Evolutionary conservation across 2,888 invertebrate species (phyloP).

Genomic region (Diaphora mendica): DNA sequence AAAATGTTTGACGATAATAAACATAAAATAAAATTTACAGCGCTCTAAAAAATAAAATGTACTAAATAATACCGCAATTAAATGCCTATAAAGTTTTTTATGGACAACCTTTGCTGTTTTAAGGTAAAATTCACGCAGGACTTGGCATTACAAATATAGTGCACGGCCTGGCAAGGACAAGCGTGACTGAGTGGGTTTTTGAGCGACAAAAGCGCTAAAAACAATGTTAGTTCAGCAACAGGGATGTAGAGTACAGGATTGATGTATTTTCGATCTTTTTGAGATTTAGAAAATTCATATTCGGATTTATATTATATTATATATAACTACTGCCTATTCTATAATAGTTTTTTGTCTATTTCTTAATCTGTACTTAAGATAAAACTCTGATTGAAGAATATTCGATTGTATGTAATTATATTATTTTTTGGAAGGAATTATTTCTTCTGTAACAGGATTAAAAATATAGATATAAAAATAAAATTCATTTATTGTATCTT

Average conservation of each 20-base stretch:
- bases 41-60: constrained; percentile 1
- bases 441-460: too few relatives aligned
- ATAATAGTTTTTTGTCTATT: not conserved
- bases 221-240: constrained; percentile 28
- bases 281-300: too few relatives aligned
- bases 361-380: not conserved
- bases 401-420: not conserved
- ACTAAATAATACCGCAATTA: constrained; percentile 34
- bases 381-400: not conserved
- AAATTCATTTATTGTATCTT: not conserved
- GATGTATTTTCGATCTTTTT: not conserved
- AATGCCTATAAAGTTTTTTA: constrained; percentile 27
- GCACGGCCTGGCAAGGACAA: constrained; percentile 17
- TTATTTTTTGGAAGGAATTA: not conserved
- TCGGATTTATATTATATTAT: too few relatives aligned
- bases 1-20: not conserved
- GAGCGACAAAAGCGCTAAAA: constrained; percentile 28
- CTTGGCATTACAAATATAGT: constrained; percentile 19
- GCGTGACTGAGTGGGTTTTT: constrained; percentile 26
- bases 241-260: constrained; percentile 9
- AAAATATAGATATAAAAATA: too few relatives aligned
- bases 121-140: constrained; percentile 29
- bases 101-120: constrained; percentile 12
- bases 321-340: too few relatives aligned
- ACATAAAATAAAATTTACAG: not conserved